Percentiles rank a stretch among this genome's conserved stretches.
Conservation (phyloP, 2,797 vertebrate species). For the Amazona finschi region DNA sequence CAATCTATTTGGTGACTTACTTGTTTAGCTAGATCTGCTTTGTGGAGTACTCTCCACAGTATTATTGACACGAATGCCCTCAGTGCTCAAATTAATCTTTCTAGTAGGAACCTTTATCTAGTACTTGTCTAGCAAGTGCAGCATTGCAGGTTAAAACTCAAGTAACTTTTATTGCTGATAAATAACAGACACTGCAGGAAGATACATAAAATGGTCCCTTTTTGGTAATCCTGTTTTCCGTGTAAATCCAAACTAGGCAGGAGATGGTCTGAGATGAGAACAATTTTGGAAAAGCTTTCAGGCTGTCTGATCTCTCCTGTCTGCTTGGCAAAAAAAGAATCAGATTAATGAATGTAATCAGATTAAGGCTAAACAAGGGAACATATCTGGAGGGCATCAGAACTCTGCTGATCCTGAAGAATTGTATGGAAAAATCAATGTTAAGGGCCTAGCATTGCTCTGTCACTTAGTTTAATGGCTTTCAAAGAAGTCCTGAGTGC, state of each 20-base stretch:
- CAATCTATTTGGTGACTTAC: neutral
- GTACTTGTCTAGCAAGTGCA: neutral
- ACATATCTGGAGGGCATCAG: slow-evolving; percentile 28
- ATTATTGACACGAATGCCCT: neutral
- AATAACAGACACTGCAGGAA: neutral
- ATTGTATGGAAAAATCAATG: neutral
- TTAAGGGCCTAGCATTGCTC: neutral
- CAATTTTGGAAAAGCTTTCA: slow-evolving; percentile 6
- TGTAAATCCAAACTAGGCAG: slow-evolving; percentile 5
- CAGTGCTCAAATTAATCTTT: neutral
- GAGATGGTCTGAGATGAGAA: slow-evolving; percentile 3
- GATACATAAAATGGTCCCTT: neutral
- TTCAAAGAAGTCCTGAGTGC: neutral
- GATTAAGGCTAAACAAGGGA: slow-evolving; percentile 32
- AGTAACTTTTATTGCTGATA: neutral
- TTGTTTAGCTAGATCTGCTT: neutral
- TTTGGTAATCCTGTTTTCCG: slow-evolving; percentile 28
- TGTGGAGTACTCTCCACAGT: neutral
- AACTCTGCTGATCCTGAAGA: neutral
- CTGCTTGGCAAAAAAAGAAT: slow-evolving; percentile 42
- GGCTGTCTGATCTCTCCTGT: slow-evolving; percentile 39
- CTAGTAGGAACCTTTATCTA: neutral
- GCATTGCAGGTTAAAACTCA: neutral
- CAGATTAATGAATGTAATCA: slow-evolving; percentile 45
- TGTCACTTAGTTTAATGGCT: neutral